Evolutionary conservation across 2,888 invertebrate species (phyloP).

Genomic region (Aporophyla nigra): DNA sequence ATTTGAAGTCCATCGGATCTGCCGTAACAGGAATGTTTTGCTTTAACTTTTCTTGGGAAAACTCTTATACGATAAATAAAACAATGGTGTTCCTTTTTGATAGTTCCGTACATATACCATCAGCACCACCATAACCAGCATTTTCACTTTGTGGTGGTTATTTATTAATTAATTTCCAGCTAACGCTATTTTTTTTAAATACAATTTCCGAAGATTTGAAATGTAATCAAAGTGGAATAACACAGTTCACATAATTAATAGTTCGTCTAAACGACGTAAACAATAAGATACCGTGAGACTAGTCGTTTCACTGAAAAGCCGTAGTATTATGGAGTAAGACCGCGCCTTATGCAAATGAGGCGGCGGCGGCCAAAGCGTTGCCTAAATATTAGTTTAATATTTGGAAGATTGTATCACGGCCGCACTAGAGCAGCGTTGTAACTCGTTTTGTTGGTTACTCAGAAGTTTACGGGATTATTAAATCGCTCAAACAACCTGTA

Average conservation of each 20-base stretch:
- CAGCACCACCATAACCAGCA: not conserved
- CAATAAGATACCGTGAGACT: constrained; percentile 44
- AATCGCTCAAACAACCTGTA: not conserved
- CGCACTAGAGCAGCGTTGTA: constrained; percentile 76
- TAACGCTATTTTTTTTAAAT: constrained; percentile 2
- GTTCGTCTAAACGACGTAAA: constrained; percentile 10
- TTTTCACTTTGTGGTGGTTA: not conserved
- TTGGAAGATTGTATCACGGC: constrained; percentile 87
- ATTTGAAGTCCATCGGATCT: constrained; percentile 11
- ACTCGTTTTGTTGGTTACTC: constrained; percentile 64
- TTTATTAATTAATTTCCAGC: not conserved
- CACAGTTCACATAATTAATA: constrained; percentile 3
- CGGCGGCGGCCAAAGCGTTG: constrained; percentile 90
- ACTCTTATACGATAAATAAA: not conserved
- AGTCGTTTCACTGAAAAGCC: constrained; percentile 47
- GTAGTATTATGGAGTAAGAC: constrained; percentile 71
- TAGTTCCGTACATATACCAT: not conserved
- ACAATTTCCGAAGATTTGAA: not conserved
- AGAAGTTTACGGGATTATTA: not conserved
- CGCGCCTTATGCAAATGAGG: constrained; percentile 90
- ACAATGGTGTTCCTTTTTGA: not conserved
- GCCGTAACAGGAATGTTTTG: not conserved
- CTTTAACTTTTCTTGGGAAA: not conserved
- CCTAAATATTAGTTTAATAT: constrained; percentile 91
- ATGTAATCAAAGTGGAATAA: constrained; percentile 5